Base-by-base conservation (phyloP, 2,888 invertebrate species). In the Lepetodrilus schrolli region DNA sequence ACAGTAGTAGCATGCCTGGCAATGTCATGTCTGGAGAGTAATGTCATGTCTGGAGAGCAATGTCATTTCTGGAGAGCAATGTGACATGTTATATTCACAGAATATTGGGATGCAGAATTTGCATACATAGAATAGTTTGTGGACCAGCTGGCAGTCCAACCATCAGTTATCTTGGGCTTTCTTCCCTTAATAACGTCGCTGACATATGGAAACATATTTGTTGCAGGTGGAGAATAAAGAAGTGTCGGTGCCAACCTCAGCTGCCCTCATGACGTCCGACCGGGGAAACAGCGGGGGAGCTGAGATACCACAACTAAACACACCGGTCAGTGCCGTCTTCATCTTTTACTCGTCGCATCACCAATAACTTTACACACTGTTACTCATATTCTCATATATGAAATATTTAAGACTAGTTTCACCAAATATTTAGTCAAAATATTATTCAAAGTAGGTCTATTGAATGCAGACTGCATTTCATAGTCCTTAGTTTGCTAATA, bases 201-300 rank as follows among this genome's bases (percentile, higher is more conserved):
- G 43, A 43, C n/a, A 43, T 43, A 4, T 43, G 2, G 13, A 4
- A 13, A 2, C 4, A 7, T 10, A 17, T 43, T 43, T 43, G 43
- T 68, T 68, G 21, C 68, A 68, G 68, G 68, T 68, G 68, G 68
- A 38, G 47, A 47, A 68, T 68, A 38, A 68, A 68, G 47, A 38
- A 30, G 43, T 68, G 43, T 47, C 43, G 21, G 68, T 68, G 20
- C 26, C 13, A 68, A 38, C 43, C 43, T 68, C 84, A 80, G 87
- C 85, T 80, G 81, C 84, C 86, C 86, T 85, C 81, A 87, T 87
- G 87, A 87, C 87, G 79, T 87, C 87, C 66, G 87, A 87, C 85
- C 84, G 85, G 84, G 86, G 85, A 81, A 82, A 75, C 73, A 83
- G 80, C 74, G 85, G 84, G 84, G 85, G 81, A 80, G 85, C 87